These are phyloP conservation scores for Nylanderia fulva DNA, from an alignment of 1,140 invertebrate species.

Conservation along the genomic window DNA sequence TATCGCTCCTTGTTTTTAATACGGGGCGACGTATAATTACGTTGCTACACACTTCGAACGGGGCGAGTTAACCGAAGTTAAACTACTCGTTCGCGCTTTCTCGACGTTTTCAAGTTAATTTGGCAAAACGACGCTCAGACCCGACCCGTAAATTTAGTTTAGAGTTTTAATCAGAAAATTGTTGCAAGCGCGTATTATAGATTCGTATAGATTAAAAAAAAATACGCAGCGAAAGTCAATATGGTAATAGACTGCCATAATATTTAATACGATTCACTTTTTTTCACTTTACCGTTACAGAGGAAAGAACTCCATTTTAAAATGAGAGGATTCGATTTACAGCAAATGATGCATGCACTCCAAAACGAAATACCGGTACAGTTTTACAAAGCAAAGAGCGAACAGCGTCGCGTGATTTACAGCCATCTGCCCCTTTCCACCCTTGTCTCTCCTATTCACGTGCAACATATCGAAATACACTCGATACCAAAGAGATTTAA, in stretches of 20 bases:
- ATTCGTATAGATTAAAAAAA: neutral
- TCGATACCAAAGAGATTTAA: constrained; percentile 58
- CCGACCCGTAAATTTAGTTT: neutral
- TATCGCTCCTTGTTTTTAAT: constrained; percentile 66
- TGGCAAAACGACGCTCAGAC: neutral
- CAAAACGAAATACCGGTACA: constrained; percentile 29
- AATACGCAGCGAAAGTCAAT: neutral
- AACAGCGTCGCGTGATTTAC: constrained; percentile 34
- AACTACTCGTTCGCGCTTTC: constrained; percentile 21
- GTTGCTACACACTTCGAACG: constrained; percentile 45
- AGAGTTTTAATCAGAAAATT: neutral
- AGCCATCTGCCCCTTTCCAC: neutral
- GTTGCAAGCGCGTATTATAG: neutral
- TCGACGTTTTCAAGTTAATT: constrained; percentile 8
- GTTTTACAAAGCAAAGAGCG: constrained; percentile 49
- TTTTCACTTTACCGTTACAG: constrained; percentile 1
- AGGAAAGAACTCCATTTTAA: constrained; percentile 16
- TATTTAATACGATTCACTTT: constrained; percentile 21
- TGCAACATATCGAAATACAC: constrained; percentile 41
- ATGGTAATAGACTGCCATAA: neutral
- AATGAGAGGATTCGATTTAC: constrained; percentile 49
- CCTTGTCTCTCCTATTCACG: neutral
- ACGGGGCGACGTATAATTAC: constrained; percentile 60
- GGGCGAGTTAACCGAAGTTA: constrained; percentile 41
- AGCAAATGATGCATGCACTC: constrained; percentile 45